Base-by-base conservation (phyloP, 2,113 vertebrate species). In the Paratilapia polleni region DNA sequence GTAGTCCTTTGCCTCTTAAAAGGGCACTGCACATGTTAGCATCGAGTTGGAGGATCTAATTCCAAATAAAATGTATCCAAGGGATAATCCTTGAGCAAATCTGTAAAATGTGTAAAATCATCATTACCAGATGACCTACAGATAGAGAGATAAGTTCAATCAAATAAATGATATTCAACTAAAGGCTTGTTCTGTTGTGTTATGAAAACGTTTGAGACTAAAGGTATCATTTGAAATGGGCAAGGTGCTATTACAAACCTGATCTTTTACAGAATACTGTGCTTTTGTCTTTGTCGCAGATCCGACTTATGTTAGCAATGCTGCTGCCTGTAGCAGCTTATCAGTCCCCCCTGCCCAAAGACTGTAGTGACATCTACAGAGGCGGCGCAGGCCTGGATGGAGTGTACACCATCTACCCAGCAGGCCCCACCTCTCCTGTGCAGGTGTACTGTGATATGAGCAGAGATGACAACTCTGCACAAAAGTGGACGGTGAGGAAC, bases 391-490 rank as follows among this genome's bases (percentile, higher is more conserved):
- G 61, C 10, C 34, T 57, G 36, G 86, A 86, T 22, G 89, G 91
- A 0, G 90, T 95, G 0, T 92, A 92, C 87, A 77, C 86, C 80
- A 86, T 94, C 86, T 92, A 93, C 78, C 92, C 91, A 15, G 86
- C 82, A 2, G 91, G 86, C 8, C 43, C 78, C 5, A 80, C 84
- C 8, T 85, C 74, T 6, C 81, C 89, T 6, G 73, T 94, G 43
- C 81, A 89, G 80, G 93, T 94, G 22, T 92, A 92, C 85, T 93
- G 94, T 76, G 88, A 94, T 77, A 93, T 93, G 91, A 61, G 86
- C 78, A 75, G 12, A 6, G 81, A 88, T 1, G 2, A 52, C 17
- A 2, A 3, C 2, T 78, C 81, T 17, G 34, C 80, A 6, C 81
- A 86, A 38, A 87, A 87, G 58, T 91, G 93, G 92, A 93, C 84